Conservation (phyloP, 2,888 invertebrate genomes). For the Sycophila texana region DNA sequence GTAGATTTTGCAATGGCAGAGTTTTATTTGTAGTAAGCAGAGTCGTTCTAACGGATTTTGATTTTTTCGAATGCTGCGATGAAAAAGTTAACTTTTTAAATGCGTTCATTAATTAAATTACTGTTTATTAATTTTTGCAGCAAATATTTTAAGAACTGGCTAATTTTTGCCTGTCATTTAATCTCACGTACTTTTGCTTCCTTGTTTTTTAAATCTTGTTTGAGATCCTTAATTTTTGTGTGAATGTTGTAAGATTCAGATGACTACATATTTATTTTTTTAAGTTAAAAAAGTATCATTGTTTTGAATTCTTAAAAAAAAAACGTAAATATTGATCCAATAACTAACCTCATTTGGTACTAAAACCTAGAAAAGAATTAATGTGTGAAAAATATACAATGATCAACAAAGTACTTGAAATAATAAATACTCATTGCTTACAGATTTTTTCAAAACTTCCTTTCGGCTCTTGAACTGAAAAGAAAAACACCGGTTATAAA, state of each 20-base stretch:
- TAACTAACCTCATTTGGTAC: constrained; percentile 41
- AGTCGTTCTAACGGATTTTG: constrained; percentile 1
- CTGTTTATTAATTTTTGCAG: constrained; percentile 53
- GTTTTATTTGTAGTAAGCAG: constrained; percentile 59
- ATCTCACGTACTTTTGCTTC: constrained; percentile 25
- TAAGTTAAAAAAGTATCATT: not conserved
- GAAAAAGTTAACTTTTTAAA: constrained; percentile 33
- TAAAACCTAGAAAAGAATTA: constrained; percentile 44
- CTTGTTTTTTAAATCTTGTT: constrained; percentile 23
- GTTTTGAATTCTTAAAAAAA: not conserved
- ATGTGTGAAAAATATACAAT: not conserved
- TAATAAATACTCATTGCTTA: constrained; percentile 56
- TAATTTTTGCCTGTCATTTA: not conserved
- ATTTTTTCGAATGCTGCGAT: constrained; percentile 55
- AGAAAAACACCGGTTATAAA: constrained; percentile 44
- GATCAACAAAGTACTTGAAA: not conserved
- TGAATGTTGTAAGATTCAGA: constrained; percentile 22
- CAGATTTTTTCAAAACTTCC: constrained; percentile 62
- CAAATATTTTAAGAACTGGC: constrained; percentile 1
- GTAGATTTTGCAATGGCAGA: constrained; percentile 57
- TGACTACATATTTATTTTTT: constrained; percentile 16
- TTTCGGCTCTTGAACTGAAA: constrained; percentile 61
- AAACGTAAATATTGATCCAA: not conserved
- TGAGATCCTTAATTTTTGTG: constrained; percentile 29
- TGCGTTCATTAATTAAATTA: constrained; percentile 31